Evolutionary conservation across 2,797 vertebrate genomes (phyloP).

Genomic region (Lutjanus argentimaculatus): DNA sequence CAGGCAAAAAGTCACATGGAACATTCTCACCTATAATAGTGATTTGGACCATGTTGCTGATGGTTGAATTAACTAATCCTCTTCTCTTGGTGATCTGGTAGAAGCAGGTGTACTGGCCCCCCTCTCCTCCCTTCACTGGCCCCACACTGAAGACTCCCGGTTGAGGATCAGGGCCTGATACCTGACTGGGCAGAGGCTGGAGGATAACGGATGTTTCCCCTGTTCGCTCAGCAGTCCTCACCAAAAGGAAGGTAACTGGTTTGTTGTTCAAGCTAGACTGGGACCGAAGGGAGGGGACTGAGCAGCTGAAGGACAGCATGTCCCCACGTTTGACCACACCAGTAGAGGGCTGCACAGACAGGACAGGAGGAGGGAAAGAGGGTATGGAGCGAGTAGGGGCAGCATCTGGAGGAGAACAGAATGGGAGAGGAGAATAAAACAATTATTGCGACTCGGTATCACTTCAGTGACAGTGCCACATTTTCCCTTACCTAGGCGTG

Average conservation of each 20-base stretch:
- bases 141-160: constrained; percentile 73
- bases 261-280: constrained; percentile 7
- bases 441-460: neutral
- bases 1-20: neutral
- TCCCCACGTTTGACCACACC: constrained; percentile 69
- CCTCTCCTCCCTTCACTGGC: constrained; percentile 67
- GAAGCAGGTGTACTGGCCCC: constrained; percentile 79
- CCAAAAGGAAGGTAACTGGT: constrained; percentile 70
- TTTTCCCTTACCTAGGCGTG: no score
- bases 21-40: constrained; percentile 69
- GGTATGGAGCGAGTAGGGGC: constrained; percentile 19
- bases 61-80: constrained; percentile 69
- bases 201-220: constrained; percentile 7
- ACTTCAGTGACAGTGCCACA: no score
- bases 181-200: constrained; percentile 31
- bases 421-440: neutral
- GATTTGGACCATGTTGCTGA: constrained; percentile 75
- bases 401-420: constrained; percentile 26
- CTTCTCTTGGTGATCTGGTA: constrained; percentile 69
- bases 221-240: constrained; percentile 34
- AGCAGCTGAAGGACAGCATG: constrained; percentile 76
- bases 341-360: constrained; percentile 71
- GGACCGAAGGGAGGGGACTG: constrained; percentile 36
- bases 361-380: constrained; percentile 63
- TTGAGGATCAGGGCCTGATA: constrained; percentile 40